Conservation (phyloP, 2,888 invertebrate genomes). For the Diarsia mendica region DNA sequence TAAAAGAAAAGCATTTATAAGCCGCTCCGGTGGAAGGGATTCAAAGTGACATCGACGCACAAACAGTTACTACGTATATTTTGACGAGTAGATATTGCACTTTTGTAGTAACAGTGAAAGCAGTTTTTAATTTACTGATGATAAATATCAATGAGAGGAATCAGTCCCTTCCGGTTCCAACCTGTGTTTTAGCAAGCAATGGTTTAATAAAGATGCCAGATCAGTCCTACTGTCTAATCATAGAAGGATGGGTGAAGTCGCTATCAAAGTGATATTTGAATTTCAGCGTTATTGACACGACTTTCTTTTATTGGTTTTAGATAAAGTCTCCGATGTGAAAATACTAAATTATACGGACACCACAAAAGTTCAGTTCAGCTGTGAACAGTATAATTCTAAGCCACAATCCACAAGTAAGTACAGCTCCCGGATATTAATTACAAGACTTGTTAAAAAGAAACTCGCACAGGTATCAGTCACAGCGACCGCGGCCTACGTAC, state of each 20-base stretch:
- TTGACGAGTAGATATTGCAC: no score
- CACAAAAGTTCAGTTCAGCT: neutral
- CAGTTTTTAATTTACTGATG: no score
- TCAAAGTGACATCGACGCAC: no score
- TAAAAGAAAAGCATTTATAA: no score
- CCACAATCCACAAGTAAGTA: neutral
- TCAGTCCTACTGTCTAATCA: neutral
- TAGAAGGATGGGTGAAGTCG: neutral
- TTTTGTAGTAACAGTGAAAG: no score
- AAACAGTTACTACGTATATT: no score
- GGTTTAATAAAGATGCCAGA: neutral
- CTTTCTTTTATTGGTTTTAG: slow-evolving; percentile 8
- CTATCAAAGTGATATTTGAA: neutral
- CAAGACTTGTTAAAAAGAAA: neutral
- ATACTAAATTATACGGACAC: neutral
- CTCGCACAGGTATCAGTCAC: neutral
- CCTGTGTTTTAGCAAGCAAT: no score
- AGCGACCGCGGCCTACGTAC: neutral
- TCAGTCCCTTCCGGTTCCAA: no score
- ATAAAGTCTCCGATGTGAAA: neutral
- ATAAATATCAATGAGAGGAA: no score
- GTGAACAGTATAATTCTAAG: neutral
- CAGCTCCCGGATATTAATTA: neutral
- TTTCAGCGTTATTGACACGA: neutral
- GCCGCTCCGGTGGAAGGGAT: no score